phyloP scores from a whole-genome alignment of 2,888 invertebrate genomes.

The Urechis unicinctus region DNA sequence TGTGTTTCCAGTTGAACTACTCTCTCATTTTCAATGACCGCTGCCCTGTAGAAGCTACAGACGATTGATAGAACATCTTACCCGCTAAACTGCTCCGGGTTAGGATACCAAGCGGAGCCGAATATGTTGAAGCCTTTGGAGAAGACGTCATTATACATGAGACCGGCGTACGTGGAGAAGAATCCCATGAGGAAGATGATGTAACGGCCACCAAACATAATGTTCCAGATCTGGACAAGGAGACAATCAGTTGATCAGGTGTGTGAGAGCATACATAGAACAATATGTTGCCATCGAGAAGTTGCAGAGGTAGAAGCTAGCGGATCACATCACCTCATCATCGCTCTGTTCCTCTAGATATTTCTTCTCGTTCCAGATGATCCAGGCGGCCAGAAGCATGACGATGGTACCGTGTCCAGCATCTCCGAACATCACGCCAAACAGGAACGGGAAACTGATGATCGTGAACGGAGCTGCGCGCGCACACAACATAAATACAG shows the following conservation, averaged over 20 bases:
- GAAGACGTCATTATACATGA: conserved; percentile 97
- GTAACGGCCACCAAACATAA: conserved; percentile 97
- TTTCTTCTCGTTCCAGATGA: conserved; percentile 94
- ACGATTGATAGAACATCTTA: no score
- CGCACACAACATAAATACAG: neutral
- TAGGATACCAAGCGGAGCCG: conserved; percentile 73
- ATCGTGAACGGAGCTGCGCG: conserved; percentile 83
- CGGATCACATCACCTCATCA: no score
- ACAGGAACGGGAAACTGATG: conserved; percentile 94
- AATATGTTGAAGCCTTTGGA: conserved; percentile 96
- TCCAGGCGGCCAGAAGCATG: conserved; percentile 85
- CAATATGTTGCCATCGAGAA: no score
- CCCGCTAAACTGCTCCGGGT: conserved; percentile 2
- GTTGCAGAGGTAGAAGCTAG: no score
- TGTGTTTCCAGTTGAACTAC: no score
- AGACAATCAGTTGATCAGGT: neutral
- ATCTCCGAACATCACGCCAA: conserved; percentile 99
- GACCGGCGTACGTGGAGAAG: conserved; percentile 96
- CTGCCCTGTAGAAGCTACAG: no score
- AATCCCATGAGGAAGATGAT: conserved; percentile 94
- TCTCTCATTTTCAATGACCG: no score
- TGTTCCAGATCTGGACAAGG: conserved; percentile 79
- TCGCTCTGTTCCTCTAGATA: no score
- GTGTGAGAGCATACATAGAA: neutral
- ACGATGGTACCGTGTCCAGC: conserved; percentile 88